These are phyloP conservation scores for Lasioglossum albipes DNA, from an alignment of 1,140 invertebrate genomes.

Conservation along the genomic window DNA sequence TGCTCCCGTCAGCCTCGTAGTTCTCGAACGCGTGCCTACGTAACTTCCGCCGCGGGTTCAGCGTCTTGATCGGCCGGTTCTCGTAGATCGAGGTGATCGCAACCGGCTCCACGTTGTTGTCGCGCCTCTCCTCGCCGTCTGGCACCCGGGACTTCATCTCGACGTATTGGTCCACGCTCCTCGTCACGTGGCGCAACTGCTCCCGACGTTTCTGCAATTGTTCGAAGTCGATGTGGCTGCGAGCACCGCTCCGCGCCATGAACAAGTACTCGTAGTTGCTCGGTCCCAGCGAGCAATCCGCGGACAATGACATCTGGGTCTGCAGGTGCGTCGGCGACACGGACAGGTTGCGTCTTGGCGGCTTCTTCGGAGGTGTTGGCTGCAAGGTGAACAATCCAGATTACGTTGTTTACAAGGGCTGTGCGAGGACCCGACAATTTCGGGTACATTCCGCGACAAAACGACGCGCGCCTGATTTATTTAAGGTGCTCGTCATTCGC, in stretches of 20 bases:
- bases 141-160: slow-evolving; percentile 84
- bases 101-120: slow-evolving; percentile 82
- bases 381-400: slow-evolving; percentile 73
- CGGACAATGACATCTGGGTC: slow-evolving; percentile 81
- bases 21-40: slow-evolving; percentile 84
- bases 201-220: slow-evolving; percentile 82
- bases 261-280: slow-evolving; percentile 84
- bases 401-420: not conserved
- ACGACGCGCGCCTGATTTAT: too few relatives aligned
- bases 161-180: slow-evolving; percentile 88
- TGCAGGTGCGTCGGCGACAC: slow-evolving; percentile 88
- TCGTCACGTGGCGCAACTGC: slow-evolving; percentile 84
- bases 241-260: slow-evolving; percentile 80
- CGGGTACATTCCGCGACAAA: too few relatives aligned
- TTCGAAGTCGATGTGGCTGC: slow-evolving; percentile 85
- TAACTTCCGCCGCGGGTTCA: slow-evolving; percentile 86
- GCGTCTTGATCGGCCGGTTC: slow-evolving; percentile 86
- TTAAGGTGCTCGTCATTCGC: too few relatives aligned
- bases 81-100: slow-evolving; percentile 87
- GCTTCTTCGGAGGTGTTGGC: slow-evolving; percentile 92
- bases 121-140: slow-evolving; percentile 73
- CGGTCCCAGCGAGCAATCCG: slow-evolving; percentile 77
- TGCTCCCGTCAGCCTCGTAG: slow-evolving; percentile 80
- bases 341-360: slow-evolving; percentile 90
- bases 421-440: too few relatives aligned